Base-by-base conservation (phyloP, 1,140 invertebrate genomes). In the Zaprionus tsacasi region DNA sequence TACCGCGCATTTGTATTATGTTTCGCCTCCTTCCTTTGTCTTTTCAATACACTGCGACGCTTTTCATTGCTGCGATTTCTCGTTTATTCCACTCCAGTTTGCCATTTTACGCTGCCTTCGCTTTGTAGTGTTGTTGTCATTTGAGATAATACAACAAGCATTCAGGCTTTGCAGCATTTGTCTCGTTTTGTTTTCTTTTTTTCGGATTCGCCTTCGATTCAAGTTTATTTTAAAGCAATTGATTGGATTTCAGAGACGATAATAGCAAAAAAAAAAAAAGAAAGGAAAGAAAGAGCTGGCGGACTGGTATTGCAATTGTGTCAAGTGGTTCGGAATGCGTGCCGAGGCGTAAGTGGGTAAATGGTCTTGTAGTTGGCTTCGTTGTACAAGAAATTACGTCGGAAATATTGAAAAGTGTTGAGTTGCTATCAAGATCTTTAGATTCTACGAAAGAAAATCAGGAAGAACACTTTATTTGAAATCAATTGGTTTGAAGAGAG, bases 211-310 rank as follows among this genome's bases (percentile, higher is more conserved):
- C 59, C 59, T 83, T 83, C 88, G 83, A 89, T 81, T 78, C 64
- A 67, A 77, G 83, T 83, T 81, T 89, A 88, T 88, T 88, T 89
- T 88, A 89, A 88, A 83, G 80, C 83, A 88, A 88, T 88, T 89
- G 83, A 88, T 89, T 88, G 85, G 85, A 81, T 83, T 89, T 65
- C 69, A 82, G 70, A 82, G 78, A 70, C 67, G 72, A 71, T 71
- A 76, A 71, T 79, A 68, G 61, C 8, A 59, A 2, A 50, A 60
- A 55, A 60, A 43, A 45, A 45, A 45, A 45, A n/a, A n/a, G n/a
- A n/a, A n/a, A n/a, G n/a, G n/a, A n/a, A n/a, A n/a, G n/a, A n/a
- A n/a, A 38, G 36, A 45, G 45, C 63, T 57, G 27, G 27, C 27
- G 27, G 27, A 30, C 3, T 30, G 27, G 3, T 30, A 30, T 30